Evolutionary conservation across 2,797 vertebrate genomes (phyloP).

Genomic region (Mormyrops attenuatus): DNA sequence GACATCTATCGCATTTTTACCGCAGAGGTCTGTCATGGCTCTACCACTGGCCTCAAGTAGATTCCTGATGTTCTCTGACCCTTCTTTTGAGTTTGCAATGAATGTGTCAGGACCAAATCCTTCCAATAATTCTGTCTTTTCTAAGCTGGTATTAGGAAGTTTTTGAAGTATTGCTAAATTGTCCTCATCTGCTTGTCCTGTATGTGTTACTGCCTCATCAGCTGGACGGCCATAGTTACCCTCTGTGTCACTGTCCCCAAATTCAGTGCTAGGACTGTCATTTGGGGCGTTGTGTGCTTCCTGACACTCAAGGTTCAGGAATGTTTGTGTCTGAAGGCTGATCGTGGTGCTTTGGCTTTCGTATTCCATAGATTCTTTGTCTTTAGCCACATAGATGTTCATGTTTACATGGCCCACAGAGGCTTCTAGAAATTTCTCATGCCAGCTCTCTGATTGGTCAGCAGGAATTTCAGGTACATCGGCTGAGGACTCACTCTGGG

Average conservation of each 20-base stretch:
- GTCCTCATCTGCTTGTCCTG: background rate
- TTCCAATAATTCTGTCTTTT: conserved; percentile 23
- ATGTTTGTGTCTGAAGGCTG: conserved; percentile 22
- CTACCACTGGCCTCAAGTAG: background rate
- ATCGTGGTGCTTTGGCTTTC: background rate
- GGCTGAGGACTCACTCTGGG: background rate
- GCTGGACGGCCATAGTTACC: background rate
- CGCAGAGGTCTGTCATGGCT: conserved; percentile 4
- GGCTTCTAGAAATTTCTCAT: background rate
- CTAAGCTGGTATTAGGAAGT: background rate
- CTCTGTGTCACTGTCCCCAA: conserved; percentile 30
- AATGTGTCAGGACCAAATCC: conserved; percentile 42
- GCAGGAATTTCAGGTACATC: background rate
- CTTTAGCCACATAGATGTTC: background rate
- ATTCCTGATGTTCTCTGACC: conserved; percentile 20
- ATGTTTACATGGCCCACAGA: background rate
- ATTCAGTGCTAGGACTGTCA: conserved; percentile 46
- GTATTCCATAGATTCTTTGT: background rate
- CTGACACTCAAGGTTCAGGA: conserved; percentile 31
- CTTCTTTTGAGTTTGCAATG: conserved; percentile 44
- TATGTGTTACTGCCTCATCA: background rate
- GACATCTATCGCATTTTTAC: conserved; percentile 26
- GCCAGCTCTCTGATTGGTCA: background rate
- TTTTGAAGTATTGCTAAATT: conserved; percentile 44
- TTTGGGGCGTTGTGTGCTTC: conserved; percentile 38